Base-by-base conservation (phyloP, 2,888 invertebrate genomes). In the Amphipyra tragopoginis region DNA sequence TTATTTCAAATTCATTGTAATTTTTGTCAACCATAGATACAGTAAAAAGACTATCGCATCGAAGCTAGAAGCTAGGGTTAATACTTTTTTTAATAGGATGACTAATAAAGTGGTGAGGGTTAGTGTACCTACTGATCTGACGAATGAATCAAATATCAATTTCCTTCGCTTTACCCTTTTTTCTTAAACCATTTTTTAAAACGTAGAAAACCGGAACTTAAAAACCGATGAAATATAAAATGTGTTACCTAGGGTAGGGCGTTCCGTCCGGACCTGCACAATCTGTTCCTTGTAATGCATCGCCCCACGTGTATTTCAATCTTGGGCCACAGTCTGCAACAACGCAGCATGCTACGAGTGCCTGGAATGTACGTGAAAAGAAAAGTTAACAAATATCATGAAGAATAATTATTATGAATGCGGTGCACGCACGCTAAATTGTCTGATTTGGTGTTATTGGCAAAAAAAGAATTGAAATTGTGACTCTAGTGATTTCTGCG, bases 281-380 rank as follows among this genome's bases (percentile, higher is more conserved):
- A 83, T 97, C 97, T 21, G 97, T 96, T 87, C 97, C 97, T 74
- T 96, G 96, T 49, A 98, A 93, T 7, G 98, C 98, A 89, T 98
- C 98, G 14, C 98, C 98, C 96, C 98, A 98, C 15, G 98, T 95
- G 89, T 98, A 98, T 91, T 98, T 98, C 61, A 98, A 92, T 78
- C 96, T 96, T 61, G 95, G 93, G 15, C 96, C 96, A 61, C 95
- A 94, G 38, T 94, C 94, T 59, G 93, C 87, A 39, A 86, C 82
- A 36, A 90, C 90, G 65, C 84, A 87, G 65, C 85, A 82, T 63
- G 86, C 85, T 58, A 92, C 61, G 39, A 91, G 67, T 29, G 86
- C 86, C 94, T 94, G 92, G 65, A 92, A 91, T 62, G 26, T 55
- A 58, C 29, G 58, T 59, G 42, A 62, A 68, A 70, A 66, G 42